phyloP scores from a whole-genome alignment of 2,888 invertebrate species.

The Athrips mouffetella region DNA sequence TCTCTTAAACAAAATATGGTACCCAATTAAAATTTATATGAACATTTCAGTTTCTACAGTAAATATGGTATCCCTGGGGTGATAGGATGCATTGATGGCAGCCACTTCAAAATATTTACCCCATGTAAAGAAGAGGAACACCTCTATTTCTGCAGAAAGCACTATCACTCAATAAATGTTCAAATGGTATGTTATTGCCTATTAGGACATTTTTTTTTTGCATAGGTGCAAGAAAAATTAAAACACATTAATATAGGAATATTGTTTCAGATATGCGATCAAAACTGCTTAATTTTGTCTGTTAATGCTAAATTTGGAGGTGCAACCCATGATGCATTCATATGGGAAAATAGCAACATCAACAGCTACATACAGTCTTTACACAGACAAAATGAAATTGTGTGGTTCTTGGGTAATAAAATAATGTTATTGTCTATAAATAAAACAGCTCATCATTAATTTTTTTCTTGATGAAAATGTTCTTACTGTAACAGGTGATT shows the following conservation, averaged over 20 bases:
- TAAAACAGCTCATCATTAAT: too few relatives aligned
- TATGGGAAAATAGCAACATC: constrained; percentile 28
- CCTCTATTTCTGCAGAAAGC: too few relatives aligned
- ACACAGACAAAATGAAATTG: constrained; percentile 18
- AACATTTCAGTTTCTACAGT: too few relatives aligned
- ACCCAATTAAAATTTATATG: constrained; percentile 11
- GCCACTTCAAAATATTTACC: too few relatives aligned
- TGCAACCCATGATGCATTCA: constrained; percentile 30
- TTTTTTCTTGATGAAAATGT: too few relatives aligned
- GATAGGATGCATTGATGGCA: too few relatives aligned
- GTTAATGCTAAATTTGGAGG: constrained; percentile 33
- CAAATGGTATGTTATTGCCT: constrained; percentile 19
- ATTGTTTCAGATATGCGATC: constrained; percentile 29
- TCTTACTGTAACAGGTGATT: constrained; percentile 28
- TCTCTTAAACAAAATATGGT: constrained; percentile 16
- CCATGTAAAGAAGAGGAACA: too few relatives aligned
- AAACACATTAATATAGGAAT: constrained; percentile 15
- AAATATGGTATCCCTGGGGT: too few relatives aligned
- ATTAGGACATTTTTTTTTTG: too few relatives aligned
- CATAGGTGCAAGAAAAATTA: too few relatives aligned
- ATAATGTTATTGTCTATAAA: not conserved
- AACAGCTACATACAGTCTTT: constrained; percentile 22
- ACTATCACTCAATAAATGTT: too few relatives aligned
- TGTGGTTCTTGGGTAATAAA: constrained; percentile 27
- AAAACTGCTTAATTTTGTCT: constrained; percentile 25